Conservation (phyloP, 2,888 invertebrate species). For the Drosophila mimica region DNA sequence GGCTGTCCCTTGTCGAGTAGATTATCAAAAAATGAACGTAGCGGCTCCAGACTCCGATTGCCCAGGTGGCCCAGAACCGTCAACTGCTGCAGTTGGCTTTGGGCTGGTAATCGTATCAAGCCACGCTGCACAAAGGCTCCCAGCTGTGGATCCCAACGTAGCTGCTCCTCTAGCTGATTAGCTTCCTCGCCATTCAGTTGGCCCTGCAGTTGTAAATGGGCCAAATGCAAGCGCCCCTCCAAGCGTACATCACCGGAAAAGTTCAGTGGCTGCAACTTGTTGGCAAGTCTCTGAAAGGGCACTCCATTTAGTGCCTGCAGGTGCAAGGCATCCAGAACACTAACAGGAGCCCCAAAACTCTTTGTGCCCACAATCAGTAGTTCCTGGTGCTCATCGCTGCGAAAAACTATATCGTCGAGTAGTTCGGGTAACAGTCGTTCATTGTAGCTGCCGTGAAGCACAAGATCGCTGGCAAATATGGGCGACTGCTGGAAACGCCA, state of each 20-base stretch:
- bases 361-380: constrained; percentile 68
- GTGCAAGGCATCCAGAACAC: constrained; percentile 78
- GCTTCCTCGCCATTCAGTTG: constrained; percentile 60
- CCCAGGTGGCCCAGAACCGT: constrained; percentile 71
- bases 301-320: constrained; percentile 84
- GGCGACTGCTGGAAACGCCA: constrained; percentile 78
- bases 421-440: constrained; percentile 82
- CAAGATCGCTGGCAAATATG: constrained; percentile 64
- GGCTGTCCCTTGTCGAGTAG: constrained; percentile 74
- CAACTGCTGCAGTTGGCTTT: constrained; percentile 62
- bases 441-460: constrained; percentile 82
- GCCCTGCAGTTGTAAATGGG: constrained; percentile 73
- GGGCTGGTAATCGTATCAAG: constrained; percentile 57
- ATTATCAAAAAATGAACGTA: constrained; percentile 75
- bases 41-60: constrained; percentile 66
- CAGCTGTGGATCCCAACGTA: constrained; percentile 68
- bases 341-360: constrained; percentile 69
- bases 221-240: constrained; percentile 72
- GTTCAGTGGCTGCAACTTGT: constrained; percentile 66
- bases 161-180: constrained; percentile 39
- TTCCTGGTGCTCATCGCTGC: constrained; percentile 70
- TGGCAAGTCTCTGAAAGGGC: constrained; percentile 83
- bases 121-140: constrained; percentile 75
- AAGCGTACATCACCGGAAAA: constrained; percentile 74
- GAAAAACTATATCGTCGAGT: constrained; percentile 84